phyloP scores from a whole-genome alignment of 2,113 vertebrate genomes.

The Phoenicopterus ruber region DNA sequence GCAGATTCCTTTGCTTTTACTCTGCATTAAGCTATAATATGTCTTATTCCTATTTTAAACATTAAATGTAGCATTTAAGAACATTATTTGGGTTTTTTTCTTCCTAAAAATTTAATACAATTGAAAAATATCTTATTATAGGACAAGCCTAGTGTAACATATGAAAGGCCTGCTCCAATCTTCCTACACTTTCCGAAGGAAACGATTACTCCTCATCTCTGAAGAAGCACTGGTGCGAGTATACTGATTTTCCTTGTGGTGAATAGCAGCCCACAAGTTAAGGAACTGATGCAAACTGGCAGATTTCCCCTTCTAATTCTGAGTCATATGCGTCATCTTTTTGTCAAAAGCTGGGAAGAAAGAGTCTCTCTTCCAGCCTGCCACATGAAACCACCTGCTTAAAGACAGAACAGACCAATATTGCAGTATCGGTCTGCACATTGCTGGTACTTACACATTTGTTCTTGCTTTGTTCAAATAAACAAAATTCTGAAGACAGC shows the following conservation, averaged over 20 bases:
- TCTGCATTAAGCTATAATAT: neutral
- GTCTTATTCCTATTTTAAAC: neutral
- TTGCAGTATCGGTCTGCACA: neutral
- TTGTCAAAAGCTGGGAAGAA: constrained; percentile 62
- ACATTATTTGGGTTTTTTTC: neutral
- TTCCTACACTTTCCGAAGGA: constrained; percentile 29
- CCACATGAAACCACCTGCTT: constrained; percentile 66
- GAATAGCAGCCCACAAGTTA: constrained; percentile 63
- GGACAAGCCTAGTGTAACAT: neutral
- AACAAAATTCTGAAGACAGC: neutral
- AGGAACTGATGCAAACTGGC: constrained; percentile 67
- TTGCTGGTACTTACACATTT: neutral
- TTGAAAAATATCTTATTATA: neutral
- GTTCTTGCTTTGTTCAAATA: constrained; percentile 11
- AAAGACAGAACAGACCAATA: constrained; percentile 44
- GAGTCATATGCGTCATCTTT: constrained; percentile 67
- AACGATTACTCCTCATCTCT: constrained; percentile 36
- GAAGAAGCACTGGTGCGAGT: constrained; percentile 21
- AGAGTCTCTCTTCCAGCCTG: constrained; percentile 45
- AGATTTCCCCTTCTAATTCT: constrained; percentile 69
- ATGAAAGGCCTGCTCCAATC: constrained; percentile 19
- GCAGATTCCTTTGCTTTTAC: neutral
- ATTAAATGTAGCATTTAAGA: neutral
- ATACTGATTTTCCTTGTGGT: constrained; percentile 46
- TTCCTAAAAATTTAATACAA: neutral